Conservation (phyloP, 2,888 invertebrate species). For the Erebia ligea region DNA sequence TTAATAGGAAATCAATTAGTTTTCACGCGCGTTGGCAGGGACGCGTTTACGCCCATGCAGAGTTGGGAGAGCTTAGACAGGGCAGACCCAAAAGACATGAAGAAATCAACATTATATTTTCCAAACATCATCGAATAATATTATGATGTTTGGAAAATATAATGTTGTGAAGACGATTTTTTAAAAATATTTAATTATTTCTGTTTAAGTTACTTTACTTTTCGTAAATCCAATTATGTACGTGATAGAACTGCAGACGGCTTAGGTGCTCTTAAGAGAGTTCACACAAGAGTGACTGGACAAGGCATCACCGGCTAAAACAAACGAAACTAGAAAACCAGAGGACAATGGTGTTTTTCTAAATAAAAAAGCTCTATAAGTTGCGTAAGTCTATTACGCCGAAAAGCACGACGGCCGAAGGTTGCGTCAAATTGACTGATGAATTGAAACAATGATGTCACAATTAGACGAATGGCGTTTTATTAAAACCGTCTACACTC, state of each 20-base stretch:
- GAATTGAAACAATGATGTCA: constrained; percentile 77
- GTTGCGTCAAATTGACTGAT: constrained; percentile 65
- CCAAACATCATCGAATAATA: too few species aligned
- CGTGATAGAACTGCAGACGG: too few species aligned
- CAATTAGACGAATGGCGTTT: constrained; percentile 63
- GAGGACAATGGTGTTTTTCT: too few species aligned
- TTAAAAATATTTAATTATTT: too few species aligned
- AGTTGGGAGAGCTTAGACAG: constrained; percentile 21
- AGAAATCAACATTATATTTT: background rate
- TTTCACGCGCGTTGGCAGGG: constrained; percentile 50
- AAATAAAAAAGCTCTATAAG: constrained; percentile 19
- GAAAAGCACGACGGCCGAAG: constrained; percentile 51
- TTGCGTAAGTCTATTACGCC: constrained; percentile 33
- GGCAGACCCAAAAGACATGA: background rate
- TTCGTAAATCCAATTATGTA: too few species aligned
- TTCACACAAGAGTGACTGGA: too few species aligned
- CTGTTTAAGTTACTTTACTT: too few species aligned
- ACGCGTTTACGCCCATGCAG: constrained; percentile 45
- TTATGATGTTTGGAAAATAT: too few species aligned
- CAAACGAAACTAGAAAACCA: too few species aligned
- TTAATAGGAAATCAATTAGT: constrained; percentile 58
- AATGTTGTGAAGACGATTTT: too few species aligned
- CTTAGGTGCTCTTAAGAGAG: too few species aligned
- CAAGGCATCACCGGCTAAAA: too few species aligned
- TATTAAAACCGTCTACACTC: constrained; percentile 49